These are phyloP conservation scores for Catalaphyllia jardinei DNA, from an alignment of 64 coral and sea anemone species.

Conservation along the genomic window DNA sequence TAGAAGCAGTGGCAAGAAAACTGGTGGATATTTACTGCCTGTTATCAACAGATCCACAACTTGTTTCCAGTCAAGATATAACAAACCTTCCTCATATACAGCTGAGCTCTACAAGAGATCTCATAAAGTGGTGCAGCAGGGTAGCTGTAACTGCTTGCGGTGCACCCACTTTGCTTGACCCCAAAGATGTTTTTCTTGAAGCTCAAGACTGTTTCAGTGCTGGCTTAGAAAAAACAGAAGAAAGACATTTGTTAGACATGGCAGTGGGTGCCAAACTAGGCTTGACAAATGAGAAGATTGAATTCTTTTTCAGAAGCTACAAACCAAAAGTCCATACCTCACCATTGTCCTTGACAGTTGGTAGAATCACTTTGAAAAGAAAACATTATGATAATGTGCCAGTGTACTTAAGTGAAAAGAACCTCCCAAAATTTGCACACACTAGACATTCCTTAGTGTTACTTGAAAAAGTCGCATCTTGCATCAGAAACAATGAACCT, in stretches of 20 bases:
- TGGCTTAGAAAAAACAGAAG: conserved; percentile 69
- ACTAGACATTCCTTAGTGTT: conserved; percentile 90
- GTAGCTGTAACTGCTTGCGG: conserved; percentile 55
- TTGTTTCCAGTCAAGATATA: conserved; percentile 58
- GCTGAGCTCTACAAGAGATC: conserved; percentile 77
- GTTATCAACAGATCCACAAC: conserved; percentile 69
- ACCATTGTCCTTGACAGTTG: conserved; percentile 76
- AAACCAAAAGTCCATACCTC: conserved; percentile 82
- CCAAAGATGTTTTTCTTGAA: conserved; percentile 91
- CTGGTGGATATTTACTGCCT: conserved; percentile 88
- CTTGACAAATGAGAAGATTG: conserved; percentile 90
- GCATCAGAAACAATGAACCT: conserved; percentile 86
- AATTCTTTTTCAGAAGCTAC: conserved; percentile 83
- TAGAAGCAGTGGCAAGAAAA: conserved; percentile 67
- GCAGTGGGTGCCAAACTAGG: conserved; percentile 89
- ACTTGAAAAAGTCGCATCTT: conserved; percentile 87
- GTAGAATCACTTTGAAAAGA: conserved; percentile 74
- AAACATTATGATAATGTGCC: background rate
- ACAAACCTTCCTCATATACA: conserved; percentile 66
- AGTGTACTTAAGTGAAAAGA: background rate
- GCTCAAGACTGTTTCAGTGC: conserved; percentile 92
- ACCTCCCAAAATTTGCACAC: conserved; percentile 73
- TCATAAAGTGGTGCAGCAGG: conserved; percentile 91
- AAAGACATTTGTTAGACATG: conserved; percentile 48
- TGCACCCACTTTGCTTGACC: conserved; percentile 43